Evolutionary conservation across 1,140 invertebrate species (phyloP).

Genomic region (Vollenhovia emeryi): DNA sequence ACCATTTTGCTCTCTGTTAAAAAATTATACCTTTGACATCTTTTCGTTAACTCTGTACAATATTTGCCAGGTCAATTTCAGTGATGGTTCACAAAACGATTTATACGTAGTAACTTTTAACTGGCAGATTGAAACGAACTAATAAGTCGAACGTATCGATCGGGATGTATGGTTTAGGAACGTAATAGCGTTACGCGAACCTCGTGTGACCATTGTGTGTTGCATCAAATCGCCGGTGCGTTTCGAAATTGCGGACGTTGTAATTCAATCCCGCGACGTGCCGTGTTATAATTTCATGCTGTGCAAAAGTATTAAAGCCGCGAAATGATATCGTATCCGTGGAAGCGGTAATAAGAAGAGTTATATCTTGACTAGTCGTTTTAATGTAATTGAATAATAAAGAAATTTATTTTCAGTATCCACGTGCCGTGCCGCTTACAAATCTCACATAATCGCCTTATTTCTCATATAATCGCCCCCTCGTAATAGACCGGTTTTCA

Average conservation of each 20-base stretch:
- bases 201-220: not conserved
- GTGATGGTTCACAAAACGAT: not conserved
- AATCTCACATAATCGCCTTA: not conserved
- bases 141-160: slow-evolving; percentile 36
- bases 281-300: slow-evolving; percentile 58
- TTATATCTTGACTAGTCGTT: slow-evolving; percentile 55
- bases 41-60: not conserved
- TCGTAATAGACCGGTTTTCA: not conserved
- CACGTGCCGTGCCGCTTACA: not conserved
- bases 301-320: slow-evolving; percentile 54
- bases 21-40: not conserved
- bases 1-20: too few species aligned
- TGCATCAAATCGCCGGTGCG: not conserved
- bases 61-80: not conserved
- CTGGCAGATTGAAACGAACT: not conserved
- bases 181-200: slow-evolving; percentile 28
- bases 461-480: not conserved
- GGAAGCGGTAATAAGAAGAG: slow-evolving; percentile 5
- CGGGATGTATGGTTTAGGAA: not conserved
- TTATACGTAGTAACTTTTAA: not conserved
- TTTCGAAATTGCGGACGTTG: slow-evolving; percentile 41
- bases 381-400: slow-evolving; percentile 32
- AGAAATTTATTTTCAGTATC: slow-evolving; percentile 43
- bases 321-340: not conserved
- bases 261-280: slow-evolving; percentile 62